Evolutionary conservation across 2,888 invertebrate species (phyloP), one percentile per base, ranked within the genome.

Genomic region (Pseudoips prasinana): DNA sequence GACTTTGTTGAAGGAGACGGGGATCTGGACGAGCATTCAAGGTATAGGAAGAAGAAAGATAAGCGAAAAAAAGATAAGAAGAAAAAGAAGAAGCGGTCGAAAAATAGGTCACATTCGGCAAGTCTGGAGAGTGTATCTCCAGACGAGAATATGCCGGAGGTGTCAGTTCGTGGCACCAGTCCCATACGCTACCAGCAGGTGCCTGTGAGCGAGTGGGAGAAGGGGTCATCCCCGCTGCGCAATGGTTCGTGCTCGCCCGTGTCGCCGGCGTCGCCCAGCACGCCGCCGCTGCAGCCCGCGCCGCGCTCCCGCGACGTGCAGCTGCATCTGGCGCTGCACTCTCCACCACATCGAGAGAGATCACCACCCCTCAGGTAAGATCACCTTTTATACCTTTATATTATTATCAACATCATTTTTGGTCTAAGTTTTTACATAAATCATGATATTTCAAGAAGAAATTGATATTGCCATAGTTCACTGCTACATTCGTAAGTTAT

Each of bases 31-130:
- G 90, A 91, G 22, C 82, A 85, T 51, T 66, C 88, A 33, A 90
- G 90, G 47, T 91, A 91, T 51, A 91, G 91, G 60, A 91, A 92
- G 64, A 83, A 93, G 73, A 93, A 93, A 59, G 93, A 94, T 25
- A 94, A 94, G 65, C 92, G 93, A 72, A 94, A 93, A 74, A 94
- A 94, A 70, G 93, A 93, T 48, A 90, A 92, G 24, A 93, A 93
- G 59, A 94, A 93, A 74, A 90, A 91, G 31, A 93, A 92, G 74
- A 93, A 92, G 79, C 93, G 92, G 73, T 92, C 93, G 34, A 94
- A 93, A 71, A 92, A 93, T 29, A 88, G 90, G 35, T 93, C 93
- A 22, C 90, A 92, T 30, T 92, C 93, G 37, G 91, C 93, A 0
- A 94, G 93, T 61, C 84, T 93, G 46, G 93, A 92, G 64, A 91